A percentile compares a stretch with the other conserved stretches of the same genome.
Evolutionary conservation across 2,888 invertebrate genomes (phyloP).

Genomic region (Megastigmus dorsalis): DNA sequence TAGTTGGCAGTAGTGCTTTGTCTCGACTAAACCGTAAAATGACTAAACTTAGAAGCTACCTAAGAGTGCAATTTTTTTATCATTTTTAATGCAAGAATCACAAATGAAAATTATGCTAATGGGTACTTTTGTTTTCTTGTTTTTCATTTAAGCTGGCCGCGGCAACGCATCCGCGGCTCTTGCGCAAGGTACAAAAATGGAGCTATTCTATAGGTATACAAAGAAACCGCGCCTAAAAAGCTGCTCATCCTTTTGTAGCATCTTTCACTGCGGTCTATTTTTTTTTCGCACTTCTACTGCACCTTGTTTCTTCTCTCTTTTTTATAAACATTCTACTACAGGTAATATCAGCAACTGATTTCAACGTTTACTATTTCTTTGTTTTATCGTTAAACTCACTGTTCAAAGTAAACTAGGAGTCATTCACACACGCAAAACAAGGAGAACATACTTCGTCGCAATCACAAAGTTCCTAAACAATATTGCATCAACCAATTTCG

Average conservation of each 20-base stretch:
- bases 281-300: background rate
- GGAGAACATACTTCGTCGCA: background rate
- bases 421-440: conserved; percentile 18
- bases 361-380: conserved; percentile 4
- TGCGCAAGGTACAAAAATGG: conserved; percentile 31
- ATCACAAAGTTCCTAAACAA: conserved; percentile 37
- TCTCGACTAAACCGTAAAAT: conserved; percentile 30
- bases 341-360: conserved; percentile 36
- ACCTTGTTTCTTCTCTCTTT: background rate
- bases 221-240: conserved; percentile 44
- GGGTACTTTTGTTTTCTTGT: conserved; percentile 12
- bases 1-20: conserved; percentile 43
- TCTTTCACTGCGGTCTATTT: background rate
- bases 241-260: background rate
- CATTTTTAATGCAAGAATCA: conserved; percentile 42
- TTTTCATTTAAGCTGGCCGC: conserved; percentile 17
- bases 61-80: conserved; percentile 28
- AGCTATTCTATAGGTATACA: conserved; percentile 32
- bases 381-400: conserved; percentile 4
- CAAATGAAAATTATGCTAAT: conserved; percentile 48
- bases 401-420: conserved; percentile 20
- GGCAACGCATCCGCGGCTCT: background rate
- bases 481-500: conserved; percentile 41
- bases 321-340: conserved; percentile 37
- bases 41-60: conserved; percentile 41